Evolutionary conservation across 2,113 vertebrate species (phyloP).

Genomic region (Anseranas semipalmata): DNA sequence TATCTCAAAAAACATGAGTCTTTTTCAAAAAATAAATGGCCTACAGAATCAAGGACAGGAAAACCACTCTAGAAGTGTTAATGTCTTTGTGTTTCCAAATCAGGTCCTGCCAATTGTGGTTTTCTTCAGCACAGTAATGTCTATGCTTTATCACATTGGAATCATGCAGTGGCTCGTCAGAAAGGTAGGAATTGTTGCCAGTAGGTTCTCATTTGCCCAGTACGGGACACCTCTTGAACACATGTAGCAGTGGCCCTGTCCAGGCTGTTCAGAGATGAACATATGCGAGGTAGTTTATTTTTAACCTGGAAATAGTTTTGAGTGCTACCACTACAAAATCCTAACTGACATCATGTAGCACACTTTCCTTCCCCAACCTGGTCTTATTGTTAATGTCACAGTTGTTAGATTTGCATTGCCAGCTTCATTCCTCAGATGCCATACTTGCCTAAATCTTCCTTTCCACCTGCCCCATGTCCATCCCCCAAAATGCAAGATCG

Average conservation of each 20-base stretch:
- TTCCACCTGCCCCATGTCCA: not conserved
- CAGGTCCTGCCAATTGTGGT: conserved; percentile 87
- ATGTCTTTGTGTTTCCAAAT: conserved; percentile 10
- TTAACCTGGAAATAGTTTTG: not conserved
- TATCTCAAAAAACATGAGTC: not conserved
- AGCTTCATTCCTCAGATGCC: rapidly evolving
- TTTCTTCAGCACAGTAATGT: conserved; percentile 87
- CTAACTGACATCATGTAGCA: not conserved
- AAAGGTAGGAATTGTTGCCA: conserved; percentile 78
- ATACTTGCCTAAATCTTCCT: not conserved
- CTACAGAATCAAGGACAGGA: not conserved
- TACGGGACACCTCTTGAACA: not conserved
- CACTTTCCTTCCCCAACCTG: rapidly evolving
- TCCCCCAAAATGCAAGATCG: not conserved
- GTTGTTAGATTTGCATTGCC: not conserved
- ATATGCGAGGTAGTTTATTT: not conserved
- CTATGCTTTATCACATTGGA: conserved; percentile 84
- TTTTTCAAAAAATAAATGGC: not conserved
- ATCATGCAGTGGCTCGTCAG: conserved; percentile 87
- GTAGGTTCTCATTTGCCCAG: not conserved
- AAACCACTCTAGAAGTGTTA: not conserved
- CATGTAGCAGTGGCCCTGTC: not conserved
- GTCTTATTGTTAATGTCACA: not conserved
- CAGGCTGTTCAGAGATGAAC: not conserved
- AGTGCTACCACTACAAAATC: not conserved